phyloP scores from a whole-genome alignment of 2,888 invertebrate genomes.

The Litoditis marina region DNA sequence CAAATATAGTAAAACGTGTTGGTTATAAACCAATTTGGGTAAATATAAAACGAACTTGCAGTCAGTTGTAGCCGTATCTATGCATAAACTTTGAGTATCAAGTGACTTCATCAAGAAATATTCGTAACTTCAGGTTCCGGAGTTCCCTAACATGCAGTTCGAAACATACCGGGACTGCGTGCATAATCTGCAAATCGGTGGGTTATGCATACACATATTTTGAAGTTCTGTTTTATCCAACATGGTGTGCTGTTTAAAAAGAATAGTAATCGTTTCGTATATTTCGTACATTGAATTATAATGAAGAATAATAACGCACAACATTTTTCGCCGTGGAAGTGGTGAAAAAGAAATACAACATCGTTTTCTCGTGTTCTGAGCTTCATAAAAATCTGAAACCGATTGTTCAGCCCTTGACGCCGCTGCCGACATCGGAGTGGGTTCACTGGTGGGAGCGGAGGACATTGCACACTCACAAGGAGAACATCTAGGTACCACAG shows the following conservation, averaged over 20 bases:
- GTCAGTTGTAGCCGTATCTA: no score
- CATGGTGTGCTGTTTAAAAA: no score
- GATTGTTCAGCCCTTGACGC: conserved; percentile 68
- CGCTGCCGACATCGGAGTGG: conserved; percentile 74
- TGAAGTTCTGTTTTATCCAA: no score
- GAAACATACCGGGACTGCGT: conserved; percentile 45
- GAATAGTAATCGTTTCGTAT: neutral
- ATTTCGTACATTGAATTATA: no score
- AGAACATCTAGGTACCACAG: conserved; percentile 89
- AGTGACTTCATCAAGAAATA: neutral
- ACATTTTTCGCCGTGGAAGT: no score
- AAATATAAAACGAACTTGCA: no score
- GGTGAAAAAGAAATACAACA: no score
- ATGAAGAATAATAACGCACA: no score
- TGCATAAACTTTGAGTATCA: no score
- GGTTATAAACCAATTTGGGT: no score
- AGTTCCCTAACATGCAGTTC: conserved; percentile 47
- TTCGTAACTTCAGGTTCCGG: conserved; percentile 12
- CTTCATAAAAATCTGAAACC: neutral
- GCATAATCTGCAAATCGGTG: conserved; percentile 34
- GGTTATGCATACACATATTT: neutral
- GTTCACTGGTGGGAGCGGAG: conserved; percentile 83
- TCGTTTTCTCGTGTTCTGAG: neutral
- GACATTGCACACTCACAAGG: conserved; percentile 92
- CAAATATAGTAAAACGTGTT: neutral